phyloP scores from a whole-genome alignment of 2,113 vertebrate genomes.

The Myanophis thanlyinensis region DNA sequence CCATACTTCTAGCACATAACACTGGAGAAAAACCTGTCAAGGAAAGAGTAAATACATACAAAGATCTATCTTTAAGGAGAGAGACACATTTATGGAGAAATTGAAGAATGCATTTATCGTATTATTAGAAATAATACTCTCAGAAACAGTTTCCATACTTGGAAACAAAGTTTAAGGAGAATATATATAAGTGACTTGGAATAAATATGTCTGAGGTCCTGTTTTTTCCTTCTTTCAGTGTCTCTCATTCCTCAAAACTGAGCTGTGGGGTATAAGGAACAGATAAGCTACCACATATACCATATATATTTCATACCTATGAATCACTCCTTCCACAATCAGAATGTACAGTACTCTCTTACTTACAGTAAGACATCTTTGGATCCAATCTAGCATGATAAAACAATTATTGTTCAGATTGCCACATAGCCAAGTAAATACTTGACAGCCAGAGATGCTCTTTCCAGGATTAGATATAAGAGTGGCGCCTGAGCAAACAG shows the following conservation, averaged over 20 bases:
- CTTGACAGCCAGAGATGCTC: background rate
- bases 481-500: background rate
- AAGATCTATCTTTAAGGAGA: background rate
- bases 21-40: background rate
- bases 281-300: background rate
- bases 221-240: background rate
- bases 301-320: background rate
- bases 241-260: background rate
- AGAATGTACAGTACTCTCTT: background rate
- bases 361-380: background rate
- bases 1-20: background rate
- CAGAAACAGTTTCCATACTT: background rate
- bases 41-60: background rate
- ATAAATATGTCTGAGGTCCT: background rate
- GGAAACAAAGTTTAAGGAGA: background rate
- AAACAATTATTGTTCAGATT: background rate
- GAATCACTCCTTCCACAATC: background rate
- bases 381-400: background rate
- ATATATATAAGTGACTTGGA: background rate
- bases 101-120: background rate
- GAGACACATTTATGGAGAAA: background rate
- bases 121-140: background rate
- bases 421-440: background rate
- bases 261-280: no score
- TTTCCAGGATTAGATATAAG: background rate